Evolutionary conservation across 2,797 vertebrate genomes (phyloP), one percentile per base, ranked within the genome.

Genomic region (Lacerta bilineata): DNA sequence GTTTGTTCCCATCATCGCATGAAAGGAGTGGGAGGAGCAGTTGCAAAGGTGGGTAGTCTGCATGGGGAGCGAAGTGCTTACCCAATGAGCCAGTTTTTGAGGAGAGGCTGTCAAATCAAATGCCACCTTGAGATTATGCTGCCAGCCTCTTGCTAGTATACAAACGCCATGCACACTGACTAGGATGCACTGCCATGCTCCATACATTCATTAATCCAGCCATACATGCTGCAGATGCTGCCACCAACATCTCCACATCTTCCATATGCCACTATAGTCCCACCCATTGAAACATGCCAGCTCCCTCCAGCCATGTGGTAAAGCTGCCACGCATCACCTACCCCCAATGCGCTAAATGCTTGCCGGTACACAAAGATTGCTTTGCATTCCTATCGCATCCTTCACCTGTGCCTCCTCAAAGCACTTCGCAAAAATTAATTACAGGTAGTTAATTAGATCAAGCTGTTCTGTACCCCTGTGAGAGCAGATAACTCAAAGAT

Each of bases 341-440:
- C 33, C 36, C 39, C 8, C 2, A 20, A n/a, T 5, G 36, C 20
- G 46, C 17, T 20, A 36, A 39, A 41, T 36, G 39, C 43, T 55
- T 86, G 33, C 77, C 86, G 9, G 91, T 87, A 59, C 46, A 59
- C 85, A 69, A 0, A 36, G 64, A 88, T 81, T 8, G 43, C 68
- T 93, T 83, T 87, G 86, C 87, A 87, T 87, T 86, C 82, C 27
- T 88, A 61, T 74, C 27, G 8, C 80, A 55, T 55, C 76, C 85
- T 86, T 94, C 93, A 95, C 89, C 89, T 90, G 79, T 93, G 92
- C 81, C 86, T 94, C 64, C 91, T 92, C 61, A 1, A 3, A 91
- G 90, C 77, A 64, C 71, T 88, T 92, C 90, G 90, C 87, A 94
- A 91, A 89, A 93, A 92, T 91, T 95, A 94, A 95, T 95, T 94